Evolutionary conservation across 2,797 vertebrate species (phyloP), one percentile per base, ranked within the genome.

Genomic region (Enteromius argenteus): DNA sequence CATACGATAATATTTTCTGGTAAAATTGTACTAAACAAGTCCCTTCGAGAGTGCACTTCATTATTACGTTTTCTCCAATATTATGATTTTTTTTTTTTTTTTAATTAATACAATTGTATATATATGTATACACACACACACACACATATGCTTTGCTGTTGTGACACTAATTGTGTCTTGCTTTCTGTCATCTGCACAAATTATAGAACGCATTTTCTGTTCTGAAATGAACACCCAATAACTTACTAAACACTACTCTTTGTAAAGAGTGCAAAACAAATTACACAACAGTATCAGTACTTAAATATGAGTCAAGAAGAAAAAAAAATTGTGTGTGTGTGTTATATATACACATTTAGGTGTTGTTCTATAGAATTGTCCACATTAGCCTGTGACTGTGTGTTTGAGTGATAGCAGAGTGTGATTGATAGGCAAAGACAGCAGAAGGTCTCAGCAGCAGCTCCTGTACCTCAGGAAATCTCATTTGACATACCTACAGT

Each of bases 401-500:
- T 69, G 49, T 62, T 32, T 83, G 23, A 56, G 19, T 67, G 32
- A 76, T 76, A 76, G 46, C 67, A 67, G 17, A 64, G 30, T 42
- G 44, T 83, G 60, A 76, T 67, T 67, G 35, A 60, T 84, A 56
- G 30, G 46, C n/a, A 75, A 8, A 75, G 81, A 51, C 81, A 83
- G 69, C 51, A 69, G 60, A 68, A 67, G 39, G 82, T 84, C 53
- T 84, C 73, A 32, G 75, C 6, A 71, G 39, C 75, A 51, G 42
- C 53, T 62, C 67, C 83, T 79, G 56, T 53, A 80, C 69, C 79
- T 68, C 85, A 84, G 83, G 81, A 82, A 89, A 88, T 80, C 80
- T 74, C 71, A 81, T 87, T 87, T 86, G 85, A 75, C 30, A 88
- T 83, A 68, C 68, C 84, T 81, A 86, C 83, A 87, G 85, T 42